Base-by-base conservation (phyloP, 1,140 invertebrate species). In the Lamellibrachia luymesi region DNA sequence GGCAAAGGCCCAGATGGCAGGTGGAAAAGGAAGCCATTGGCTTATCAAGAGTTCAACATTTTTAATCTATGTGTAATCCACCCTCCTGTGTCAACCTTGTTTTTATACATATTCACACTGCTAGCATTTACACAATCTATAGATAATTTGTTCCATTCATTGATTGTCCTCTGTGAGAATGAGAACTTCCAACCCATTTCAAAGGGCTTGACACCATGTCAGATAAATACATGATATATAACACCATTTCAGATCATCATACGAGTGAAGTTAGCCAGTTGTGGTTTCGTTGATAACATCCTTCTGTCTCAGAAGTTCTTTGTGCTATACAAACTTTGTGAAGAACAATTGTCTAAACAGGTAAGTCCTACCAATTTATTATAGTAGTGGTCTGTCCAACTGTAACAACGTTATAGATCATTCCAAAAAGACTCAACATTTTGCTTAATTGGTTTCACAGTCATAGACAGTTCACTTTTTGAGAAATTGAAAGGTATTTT, bases 291-390 rank as follows among this genome's bases (percentile, higher is more conserved):
- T 49, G 98, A 99, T 96, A 99, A 99, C 95, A 98, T 99, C 90
- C 98, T 98, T 0, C 96, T 99, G 2, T 98, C 99, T 2, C 97
- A 98, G 94, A 99, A 99, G 96, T 99, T 99, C 96, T 99, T 98
- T 96, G 99, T 98, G 0, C 96, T 99, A 49, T 99, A 99, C 95
- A 99, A 99, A 96, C 96, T 99, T 5, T 99, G 99, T 96, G 99
- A 99, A 95, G 99, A 99, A 96, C 99, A 99, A 96, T 97, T 99
- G 8, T 99, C 98, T 0, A 99, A 99, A 97, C 99, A 99, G 97
- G 98, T 98, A 94, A 6, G 22, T 4, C 10, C 2, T 80, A 4
- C 64, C 13, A 56, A 93, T 17, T 80, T 80, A 13, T 80, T 17
- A 1, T 80, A 17, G 25, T 80, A 80, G 25, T 80, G 25, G 64